Evolutionary conservation across 2,113 vertebrate species (phyloP), one percentile per base, ranked within the genome.

Genomic region (Peromyscus maniculatus): DNA sequence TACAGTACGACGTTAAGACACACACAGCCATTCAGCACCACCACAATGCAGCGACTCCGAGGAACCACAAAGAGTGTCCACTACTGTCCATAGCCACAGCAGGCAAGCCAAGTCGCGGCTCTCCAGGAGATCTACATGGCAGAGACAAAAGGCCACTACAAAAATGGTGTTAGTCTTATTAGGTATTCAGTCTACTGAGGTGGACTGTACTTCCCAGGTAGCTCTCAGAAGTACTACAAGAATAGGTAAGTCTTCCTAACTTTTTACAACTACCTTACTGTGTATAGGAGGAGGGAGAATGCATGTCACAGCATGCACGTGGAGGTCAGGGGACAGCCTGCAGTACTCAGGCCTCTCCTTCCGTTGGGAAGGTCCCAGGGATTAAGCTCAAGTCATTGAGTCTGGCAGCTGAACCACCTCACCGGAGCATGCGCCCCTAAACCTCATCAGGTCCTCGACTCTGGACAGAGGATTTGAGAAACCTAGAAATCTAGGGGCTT

Each of bases 1-100:
- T 97, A 98, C 97, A 88, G 33, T 92, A 98, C 96, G 98, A 96
- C 95, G 98, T 96, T 80, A 80, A 94, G 66, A 97, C 84, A 97
- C 59, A 94, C 64, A 93, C 15, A 87, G 90, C 86, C 94, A 97
- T 59, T 98, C 94, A 95, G 36, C 24, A n/a, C 89, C 87, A 96
- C 91, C 49, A 86, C 52, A 43, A 74, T 8, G 43, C 26, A 62
- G 89, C 62, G 49, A 84, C 69, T n/a, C 74, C n/a, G 49, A 11
- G 69, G 17, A 95, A 94, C 62, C 84, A 93, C 87, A 90, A 59
- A 82, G 9, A 95, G 91, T 87, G 80, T 28, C 91, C 74, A 80
- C 82, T 93, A 94, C n/a, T 75, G 36, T 77, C 59, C 43, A 84
- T 1, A 95, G 91, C 64, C 83, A 96, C 31, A 80, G 80, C 64